A percentile compares a stretch with the other conserved stretches of the same genome.
Evolutionary conservation across 2,888 invertebrate species (phyloP).

Genomic region (Stegophylla sp.): DNA sequence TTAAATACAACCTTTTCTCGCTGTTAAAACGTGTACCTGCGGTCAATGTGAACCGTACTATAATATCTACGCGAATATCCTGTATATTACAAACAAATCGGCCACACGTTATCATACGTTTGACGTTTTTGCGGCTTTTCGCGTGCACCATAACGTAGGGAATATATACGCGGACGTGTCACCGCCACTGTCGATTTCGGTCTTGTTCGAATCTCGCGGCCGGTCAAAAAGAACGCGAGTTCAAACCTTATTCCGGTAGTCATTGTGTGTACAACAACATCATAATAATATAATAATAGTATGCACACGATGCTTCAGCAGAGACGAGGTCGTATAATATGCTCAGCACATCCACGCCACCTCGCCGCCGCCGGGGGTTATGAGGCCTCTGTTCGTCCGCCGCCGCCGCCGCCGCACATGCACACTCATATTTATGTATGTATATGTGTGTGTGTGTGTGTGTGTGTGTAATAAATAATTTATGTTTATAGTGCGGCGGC

Average conservation of each 20-base stretch:
- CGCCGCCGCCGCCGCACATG: not conserved
- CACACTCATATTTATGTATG: not conserved
- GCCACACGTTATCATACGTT: too few species aligned
- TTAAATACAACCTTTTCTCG: too few species aligned
- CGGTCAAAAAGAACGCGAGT: not conserved
- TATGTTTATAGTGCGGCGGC: conserved; percentile 54
- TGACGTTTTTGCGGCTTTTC: too few species aligned
- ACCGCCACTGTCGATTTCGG: not conserved
- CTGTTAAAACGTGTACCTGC: too few species aligned
- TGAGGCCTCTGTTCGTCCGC: not conserved
- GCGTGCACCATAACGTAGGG: too few species aligned
- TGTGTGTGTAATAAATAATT: conserved; percentile 39
- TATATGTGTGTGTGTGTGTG: not conserved
- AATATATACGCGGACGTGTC: too few species aligned
- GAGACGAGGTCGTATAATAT: not conserved
- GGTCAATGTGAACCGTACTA: too few species aligned
- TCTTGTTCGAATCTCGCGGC: not conserved
- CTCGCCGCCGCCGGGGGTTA: not conserved
- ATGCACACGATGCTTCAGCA: not conserved
- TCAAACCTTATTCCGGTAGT: not conserved
- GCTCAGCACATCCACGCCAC: not conserved
- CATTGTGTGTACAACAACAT: too few species aligned
- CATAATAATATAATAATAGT: not conserved
- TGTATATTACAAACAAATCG: too few species aligned
- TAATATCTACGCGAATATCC: too few species aligned